Evolutionary conservation across 2,113 vertebrate genomes (phyloP), one percentile per base, ranked within the genome.

Genomic region (Misgurnus anguillicaudatus): DNA sequence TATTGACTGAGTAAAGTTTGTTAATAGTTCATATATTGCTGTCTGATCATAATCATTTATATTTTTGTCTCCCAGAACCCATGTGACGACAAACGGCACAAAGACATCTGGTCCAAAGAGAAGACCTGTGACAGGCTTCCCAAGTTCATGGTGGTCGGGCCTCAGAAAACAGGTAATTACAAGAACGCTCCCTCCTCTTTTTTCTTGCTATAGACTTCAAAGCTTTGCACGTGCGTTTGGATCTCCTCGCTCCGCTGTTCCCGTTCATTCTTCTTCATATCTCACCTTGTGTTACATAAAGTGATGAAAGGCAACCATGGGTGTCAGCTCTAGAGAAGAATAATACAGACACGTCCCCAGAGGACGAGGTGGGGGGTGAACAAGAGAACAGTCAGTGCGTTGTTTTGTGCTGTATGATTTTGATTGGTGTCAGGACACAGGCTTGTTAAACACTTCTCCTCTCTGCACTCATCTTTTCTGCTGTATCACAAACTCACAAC

Each of bases 81-180:
- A 4, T 99, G 97, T 82, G 96, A 98, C 89, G 97, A 99, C 88
- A 99, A 96, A 88, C 92, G 97, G 53, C 97, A 99, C 86, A 96
- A 96, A 93, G 97, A 99, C 91, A 99, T 98, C 86, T 99, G 97
- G 97, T 98, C 97, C 58, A 98, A 98, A 91, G 97, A 99, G 88
- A 99, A 98, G 93, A 97, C 96, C 53, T 99, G 97, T 80, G 96
- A 97, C 90, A 94, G 96, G 17, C 91, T 98, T 82, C 97, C 97
- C 80, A 98, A 96, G 87, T 96, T 98, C 90, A 91, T 98, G 92
- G 95, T 99, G 77, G 92, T 98, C 73, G 97, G 97, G 83, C 97
- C 97, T 55, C 97, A 98, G 88, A 98, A 98, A 94, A 98, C 97
- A 84, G 96, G 96, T 97, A 83, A 81, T 42, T 68, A 45, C 11